A percentile compares a stretch with the other conserved stretches of the same genome.
Evolutionary conservation across 2,113 vertebrate species (phyloP).

Genomic region (Perca flavescens): DNA sequence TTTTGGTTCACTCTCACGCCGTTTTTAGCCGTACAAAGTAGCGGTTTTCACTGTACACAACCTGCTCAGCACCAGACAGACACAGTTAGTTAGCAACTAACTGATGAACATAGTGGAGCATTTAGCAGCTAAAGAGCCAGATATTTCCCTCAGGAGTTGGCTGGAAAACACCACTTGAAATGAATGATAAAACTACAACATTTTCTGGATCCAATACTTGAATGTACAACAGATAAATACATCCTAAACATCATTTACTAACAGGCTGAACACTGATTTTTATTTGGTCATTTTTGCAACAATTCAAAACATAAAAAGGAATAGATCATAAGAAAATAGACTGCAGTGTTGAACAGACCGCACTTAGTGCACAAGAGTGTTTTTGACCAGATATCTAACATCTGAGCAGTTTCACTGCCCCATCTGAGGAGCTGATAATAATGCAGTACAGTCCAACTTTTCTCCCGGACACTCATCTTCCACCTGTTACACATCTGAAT

Average conservation of each 20-base stretch:
- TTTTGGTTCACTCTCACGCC: background rate
- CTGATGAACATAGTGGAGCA: background rate
- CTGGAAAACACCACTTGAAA: background rate
- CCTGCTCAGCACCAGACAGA: background rate
- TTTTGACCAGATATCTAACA: constrained; percentile 13
- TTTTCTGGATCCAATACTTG: background rate
- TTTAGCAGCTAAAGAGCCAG: background rate
- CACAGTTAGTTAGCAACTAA: background rate
- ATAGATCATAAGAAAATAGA: constrained; percentile 41
- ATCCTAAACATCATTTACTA: background rate
- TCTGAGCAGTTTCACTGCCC: constrained; percentile 14
- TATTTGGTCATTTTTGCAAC: constrained; percentile 25
- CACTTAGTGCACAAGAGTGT: constrained; percentile 7
- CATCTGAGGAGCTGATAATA: constrained; percentile 1
- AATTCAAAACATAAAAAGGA: constrained; percentile 33
- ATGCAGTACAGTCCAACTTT: constrained; percentile 6
- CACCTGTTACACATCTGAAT: constrained; percentile 9
- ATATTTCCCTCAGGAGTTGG: background rate
- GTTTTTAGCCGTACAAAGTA: background rate
- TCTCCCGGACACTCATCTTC: constrained; percentile 9
- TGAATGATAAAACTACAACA: background rate
- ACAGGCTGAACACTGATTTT: constrained; percentile 26
- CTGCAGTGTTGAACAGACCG: constrained; percentile 9
- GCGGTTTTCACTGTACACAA: background rate
- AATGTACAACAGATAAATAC: background rate